Evolutionary conservation across 2,888 invertebrate species (phyloP).

Genomic region (Drosophila yooni): DNA sequence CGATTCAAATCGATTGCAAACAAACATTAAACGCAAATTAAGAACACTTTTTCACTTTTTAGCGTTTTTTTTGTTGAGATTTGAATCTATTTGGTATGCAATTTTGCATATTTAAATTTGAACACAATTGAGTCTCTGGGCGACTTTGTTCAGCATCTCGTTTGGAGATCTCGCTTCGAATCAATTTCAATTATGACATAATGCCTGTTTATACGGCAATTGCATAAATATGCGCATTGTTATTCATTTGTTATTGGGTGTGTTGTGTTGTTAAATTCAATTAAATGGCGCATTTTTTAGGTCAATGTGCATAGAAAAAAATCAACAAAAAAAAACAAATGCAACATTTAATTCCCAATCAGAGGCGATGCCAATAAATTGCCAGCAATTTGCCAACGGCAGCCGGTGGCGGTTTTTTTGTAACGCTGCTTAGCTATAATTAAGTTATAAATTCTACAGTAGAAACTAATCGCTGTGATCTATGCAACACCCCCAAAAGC

Average conservation of each 20-base stretch:
- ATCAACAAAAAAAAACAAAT: neutral
- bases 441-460: constrained; percentile 75
- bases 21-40: constrained; percentile 8
- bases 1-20: neutral
- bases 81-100: constrained; percentile 4
- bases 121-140: constrained; percentile 8
- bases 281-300: constrained; percentile 62
- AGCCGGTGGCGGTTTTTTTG: constrained; percentile 49
- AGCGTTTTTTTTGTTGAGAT: constrained; percentile 1
- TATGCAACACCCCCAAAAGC: constrained; percentile 62
- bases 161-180: constrained; percentile 18
- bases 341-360: constrained; percentile 39
- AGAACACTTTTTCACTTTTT: constrained; percentile 29
- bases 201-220: constrained; percentile 56
- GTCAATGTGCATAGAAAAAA: constrained; percentile 57
- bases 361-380: constrained; percentile 56
- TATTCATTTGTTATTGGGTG: constrained; percentile 22
- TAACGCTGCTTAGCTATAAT: constrained; percentile 71
- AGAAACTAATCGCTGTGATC: constrained; percentile 64
- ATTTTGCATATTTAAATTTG: constrained; percentile 40
- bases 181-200: constrained; percentile 66
- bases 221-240: constrained; percentile 40
- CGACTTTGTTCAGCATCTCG: constrained; percentile 23
- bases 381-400: constrained; percentile 61
- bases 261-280: constrained; percentile 48